Conservation (phyloP, 92 coral and sea anemone genomes). For the Bergia sp. region DNA sequence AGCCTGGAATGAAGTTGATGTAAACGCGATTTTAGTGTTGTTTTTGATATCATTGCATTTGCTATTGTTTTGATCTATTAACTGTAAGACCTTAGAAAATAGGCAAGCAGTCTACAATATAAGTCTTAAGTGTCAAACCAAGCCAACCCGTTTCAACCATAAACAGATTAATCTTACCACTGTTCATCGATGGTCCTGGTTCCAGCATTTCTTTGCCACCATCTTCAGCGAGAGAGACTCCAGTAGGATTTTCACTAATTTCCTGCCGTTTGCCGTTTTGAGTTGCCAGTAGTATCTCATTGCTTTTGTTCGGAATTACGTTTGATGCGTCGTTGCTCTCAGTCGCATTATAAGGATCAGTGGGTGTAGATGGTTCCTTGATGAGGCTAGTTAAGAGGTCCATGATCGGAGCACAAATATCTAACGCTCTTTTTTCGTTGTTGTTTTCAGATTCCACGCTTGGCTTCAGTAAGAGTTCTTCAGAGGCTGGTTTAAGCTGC, state of each 20-base stretch:
- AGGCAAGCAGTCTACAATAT: too few relatives aligned
- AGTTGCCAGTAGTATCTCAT: too few relatives aligned
- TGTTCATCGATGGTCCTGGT: not conserved
- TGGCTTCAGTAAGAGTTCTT: not conserved
- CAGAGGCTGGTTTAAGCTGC: not conserved
- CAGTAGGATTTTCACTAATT: not conserved
- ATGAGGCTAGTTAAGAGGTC: not conserved
- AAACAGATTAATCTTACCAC: not conserved
- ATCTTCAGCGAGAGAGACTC: not conserved
- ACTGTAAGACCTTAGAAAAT: too few relatives aligned
- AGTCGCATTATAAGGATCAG: not conserved
- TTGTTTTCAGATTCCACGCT: not conserved
- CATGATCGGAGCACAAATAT: too few relatives aligned
- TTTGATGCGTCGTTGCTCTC: not conserved
- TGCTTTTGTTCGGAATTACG: not conserved
- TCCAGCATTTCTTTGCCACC: not conserved
- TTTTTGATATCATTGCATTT: too few relatives aligned
- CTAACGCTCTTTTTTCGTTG: not conserved
- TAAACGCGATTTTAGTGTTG: too few relatives aligned
- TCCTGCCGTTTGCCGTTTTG: not conserved
- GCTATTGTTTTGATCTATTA: too few relatives aligned
- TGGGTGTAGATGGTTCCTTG: not conserved
- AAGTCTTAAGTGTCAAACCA: too few relatives aligned
- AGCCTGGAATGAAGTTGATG: too few relatives aligned
- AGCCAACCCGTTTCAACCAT: not conserved